Evolutionary conservation across 2,113 vertebrate species (phyloP).

Genomic region (Syngnathus floridae): DNA sequence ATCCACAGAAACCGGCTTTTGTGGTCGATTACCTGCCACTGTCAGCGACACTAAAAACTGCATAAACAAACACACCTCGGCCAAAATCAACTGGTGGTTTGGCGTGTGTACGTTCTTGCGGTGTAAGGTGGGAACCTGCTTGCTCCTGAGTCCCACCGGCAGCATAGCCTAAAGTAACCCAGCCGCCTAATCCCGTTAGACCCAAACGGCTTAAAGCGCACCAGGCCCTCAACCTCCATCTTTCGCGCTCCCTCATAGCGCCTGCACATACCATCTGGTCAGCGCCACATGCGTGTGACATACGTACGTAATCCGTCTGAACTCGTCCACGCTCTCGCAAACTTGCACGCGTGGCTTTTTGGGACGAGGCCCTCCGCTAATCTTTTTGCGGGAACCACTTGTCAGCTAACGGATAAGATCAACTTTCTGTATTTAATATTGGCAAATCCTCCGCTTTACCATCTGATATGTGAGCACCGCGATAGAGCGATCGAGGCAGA

Average conservation of each 20-base stretch:
- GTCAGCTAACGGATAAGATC: background rate
- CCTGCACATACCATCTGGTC: constrained; percentile 49
- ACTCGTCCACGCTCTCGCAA: constrained; percentile 4
- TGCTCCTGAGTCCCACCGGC: constrained; percentile 26
- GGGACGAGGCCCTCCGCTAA: background rate
- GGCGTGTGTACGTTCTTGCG: constrained; percentile 16
- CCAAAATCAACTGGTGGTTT: constrained; percentile 18
- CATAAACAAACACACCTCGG: background rate
- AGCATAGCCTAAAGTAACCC: constrained; percentile 56
- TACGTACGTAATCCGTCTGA: constrained; percentile 34
- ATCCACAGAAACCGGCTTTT: constrained; percentile 12
- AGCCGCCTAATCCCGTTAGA: constrained; percentile 61
- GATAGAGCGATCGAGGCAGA: background rate
- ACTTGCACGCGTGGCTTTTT: background rate
- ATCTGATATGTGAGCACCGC: background rate
- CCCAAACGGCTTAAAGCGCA: constrained; percentile 54
- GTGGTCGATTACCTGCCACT: constrained; percentile 15
- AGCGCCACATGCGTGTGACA: constrained; percentile 22
- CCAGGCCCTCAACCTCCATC: constrained; percentile 53
- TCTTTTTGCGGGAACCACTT: background rate
- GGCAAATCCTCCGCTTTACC: background rate
- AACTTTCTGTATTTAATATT: background rate
- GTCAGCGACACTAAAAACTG: constrained; percentile 11
- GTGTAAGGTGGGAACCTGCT: constrained; percentile 20
- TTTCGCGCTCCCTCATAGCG: constrained; percentile 35